These are phyloP conservation scores for Corythornis leucogaster DNA, from an alignment of 2,797 vertebrate species.

Conservation along the genomic window DNA sequence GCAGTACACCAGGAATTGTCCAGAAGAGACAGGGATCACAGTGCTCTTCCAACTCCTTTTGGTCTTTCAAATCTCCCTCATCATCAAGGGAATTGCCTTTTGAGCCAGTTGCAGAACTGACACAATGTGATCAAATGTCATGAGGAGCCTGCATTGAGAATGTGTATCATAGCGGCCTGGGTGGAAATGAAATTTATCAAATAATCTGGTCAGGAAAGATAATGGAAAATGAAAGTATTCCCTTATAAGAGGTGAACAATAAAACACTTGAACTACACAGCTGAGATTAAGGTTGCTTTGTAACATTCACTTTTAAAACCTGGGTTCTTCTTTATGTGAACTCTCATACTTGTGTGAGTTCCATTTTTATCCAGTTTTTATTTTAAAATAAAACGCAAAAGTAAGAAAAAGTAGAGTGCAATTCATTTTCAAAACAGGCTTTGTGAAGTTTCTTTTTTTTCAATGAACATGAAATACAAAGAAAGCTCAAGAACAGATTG, in stretches of 20 bases:
- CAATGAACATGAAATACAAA: not conserved
- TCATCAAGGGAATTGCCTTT: not conserved
- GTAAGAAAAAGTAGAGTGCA: not conserved
- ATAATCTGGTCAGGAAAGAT: not conserved
- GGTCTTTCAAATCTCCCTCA: not conserved
- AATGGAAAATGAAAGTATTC: not conserved
- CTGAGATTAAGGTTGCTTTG: not conserved
- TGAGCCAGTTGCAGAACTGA: not conserved
- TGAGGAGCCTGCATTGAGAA: not conserved
- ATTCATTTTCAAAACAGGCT: not conserved
- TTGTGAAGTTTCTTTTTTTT: not conserved
- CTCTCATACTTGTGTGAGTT: not conserved
- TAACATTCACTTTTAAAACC: not conserved
- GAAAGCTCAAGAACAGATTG: not conserved
- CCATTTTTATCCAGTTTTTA: not conserved
- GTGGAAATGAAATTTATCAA: not conserved
- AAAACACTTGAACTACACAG: not conserved
- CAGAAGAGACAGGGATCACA: accelerated
- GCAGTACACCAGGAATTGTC: not conserved
- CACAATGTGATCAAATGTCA: not conserved
- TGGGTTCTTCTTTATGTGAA: not conserved
- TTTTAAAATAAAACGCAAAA: not conserved
- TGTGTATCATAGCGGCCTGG: not conserved
- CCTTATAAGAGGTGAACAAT: not conserved
- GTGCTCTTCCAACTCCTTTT: not conserved